These are phyloP conservation scores for Pollenia angustigena DNA, from an alignment of 2,888 invertebrate genomes.

Conservation along the genomic window DNA sequence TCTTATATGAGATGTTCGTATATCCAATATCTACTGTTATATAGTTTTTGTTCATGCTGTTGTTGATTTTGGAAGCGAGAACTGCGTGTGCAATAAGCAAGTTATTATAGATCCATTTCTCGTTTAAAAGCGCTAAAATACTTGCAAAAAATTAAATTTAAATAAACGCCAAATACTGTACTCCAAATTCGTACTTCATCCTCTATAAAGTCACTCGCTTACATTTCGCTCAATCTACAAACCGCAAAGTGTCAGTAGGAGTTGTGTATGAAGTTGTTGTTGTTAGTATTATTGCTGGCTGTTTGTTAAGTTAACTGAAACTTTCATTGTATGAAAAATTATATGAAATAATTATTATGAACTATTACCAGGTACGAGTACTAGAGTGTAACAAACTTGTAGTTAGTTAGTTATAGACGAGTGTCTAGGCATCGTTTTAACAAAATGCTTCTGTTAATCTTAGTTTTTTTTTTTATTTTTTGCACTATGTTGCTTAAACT, in stretches of 20 bases:
- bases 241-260: constrained; percentile 61
- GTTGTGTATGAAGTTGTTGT: constrained; percentile 29
- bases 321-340: constrained; percentile 65
- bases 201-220: background rate
- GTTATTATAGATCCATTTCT: too few relatives aligned
- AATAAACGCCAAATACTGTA: background rate
- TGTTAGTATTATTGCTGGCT: background rate
- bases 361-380: constrained; percentile 40
- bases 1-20: too few relatives aligned
- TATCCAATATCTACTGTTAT: too few relatives aligned
- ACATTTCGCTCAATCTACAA: constrained; percentile 1
- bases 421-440: constrained; percentile 51
- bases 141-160: too few relatives aligned
- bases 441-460: constrained; percentile 67
- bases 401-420: constrained; percentile 45
- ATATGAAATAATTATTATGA: constrained; percentile 71
- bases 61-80: too few relatives aligned
- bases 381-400: constrained; percentile 29
- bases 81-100: too few relatives aligned
- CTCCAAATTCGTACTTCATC: background rate
- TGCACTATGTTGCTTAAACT: background rate
- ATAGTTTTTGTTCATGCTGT: too few relatives aligned
- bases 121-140: too few relatives aligned
- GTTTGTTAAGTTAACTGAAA: constrained; percentile 36
- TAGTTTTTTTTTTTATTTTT: constrained; percentile 17